phyloP scores from a whole-genome alignment of 2,797 vertebrate genomes.

The Anabas testudineus region DNA sequence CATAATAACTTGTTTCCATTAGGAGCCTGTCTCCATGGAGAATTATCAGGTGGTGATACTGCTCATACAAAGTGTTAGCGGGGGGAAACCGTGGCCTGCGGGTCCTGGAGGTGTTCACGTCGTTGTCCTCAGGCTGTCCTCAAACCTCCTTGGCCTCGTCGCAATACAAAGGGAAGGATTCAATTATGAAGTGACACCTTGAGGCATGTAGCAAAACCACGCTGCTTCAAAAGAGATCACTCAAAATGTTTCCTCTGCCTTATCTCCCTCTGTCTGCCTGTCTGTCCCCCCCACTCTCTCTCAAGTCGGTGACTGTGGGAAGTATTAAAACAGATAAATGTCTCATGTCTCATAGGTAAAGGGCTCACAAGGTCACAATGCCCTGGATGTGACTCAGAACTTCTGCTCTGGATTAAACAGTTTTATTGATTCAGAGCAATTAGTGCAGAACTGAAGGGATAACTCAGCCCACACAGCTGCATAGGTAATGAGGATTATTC shows the following conservation, averaged over 20 bases:
- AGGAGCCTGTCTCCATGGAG: conserved; percentile 56
- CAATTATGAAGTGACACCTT: conserved; percentile 69
- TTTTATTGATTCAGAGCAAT: conserved; percentile 70
- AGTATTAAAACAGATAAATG: conserved; percentile 26
- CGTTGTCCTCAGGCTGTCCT: conserved; percentile 41
- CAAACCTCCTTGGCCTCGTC: conserved; percentile 40
- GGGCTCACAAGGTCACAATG: conserved; percentile 42
- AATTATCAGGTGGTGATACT: conserved; percentile 48
- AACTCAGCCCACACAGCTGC: conserved; percentile 55
- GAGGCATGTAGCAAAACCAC: conserved; percentile 43
- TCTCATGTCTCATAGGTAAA: background rate
- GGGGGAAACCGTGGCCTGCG: conserved; percentile 13
- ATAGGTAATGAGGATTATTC: conserved; percentile 49
- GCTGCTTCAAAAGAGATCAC: conserved; percentile 55
- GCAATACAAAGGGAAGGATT: conserved; percentile 61
- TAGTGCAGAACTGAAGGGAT: conserved; percentile 60
- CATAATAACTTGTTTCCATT: conserved; percentile 68
- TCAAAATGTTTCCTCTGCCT: conserved; percentile 27
- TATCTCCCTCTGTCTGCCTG: conserved; percentile 34
- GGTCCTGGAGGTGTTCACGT: conserved; percentile 33
- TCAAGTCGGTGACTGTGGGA: conserved; percentile 18
- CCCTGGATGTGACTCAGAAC: conserved; percentile 47
- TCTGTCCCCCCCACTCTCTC: conserved; percentile 27
- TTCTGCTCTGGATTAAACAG: conserved; percentile 52
- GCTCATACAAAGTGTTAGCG: conserved; percentile 47